These are phyloP conservation scores for Oncopodura yosiiana DNA, from an alignment of 1,140 invertebrate genomes.

Conservation along the genomic window DNA sequence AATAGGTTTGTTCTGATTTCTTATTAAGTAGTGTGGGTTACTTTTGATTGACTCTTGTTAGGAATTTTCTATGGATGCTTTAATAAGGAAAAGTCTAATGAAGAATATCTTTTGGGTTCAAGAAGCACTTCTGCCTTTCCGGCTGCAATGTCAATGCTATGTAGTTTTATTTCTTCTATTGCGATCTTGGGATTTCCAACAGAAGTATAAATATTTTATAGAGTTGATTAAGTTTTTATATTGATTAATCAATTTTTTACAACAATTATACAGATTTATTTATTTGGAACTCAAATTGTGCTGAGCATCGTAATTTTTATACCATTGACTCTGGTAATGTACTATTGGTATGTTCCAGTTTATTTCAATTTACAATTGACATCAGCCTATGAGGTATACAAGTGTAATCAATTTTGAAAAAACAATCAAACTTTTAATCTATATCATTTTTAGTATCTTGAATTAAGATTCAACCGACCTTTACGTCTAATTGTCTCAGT, in stretches of 20 bases:
- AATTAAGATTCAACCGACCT: slow-evolving; percentile 37
- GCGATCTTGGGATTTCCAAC: slow-evolving; percentile 47
- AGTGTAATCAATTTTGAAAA: neutral
- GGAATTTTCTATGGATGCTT: slow-evolving; percentile 70
- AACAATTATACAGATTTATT: slow-evolving; percentile 41
- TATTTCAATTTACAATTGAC: slow-evolving; percentile 45
- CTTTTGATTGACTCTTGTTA: no score
- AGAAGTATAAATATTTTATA: slow-evolving; percentile 47
- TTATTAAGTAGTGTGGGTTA: no score
- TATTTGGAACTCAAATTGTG: slow-evolving; percentile 39
- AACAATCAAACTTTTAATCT: neutral
- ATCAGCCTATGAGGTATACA: slow-evolving; percentile 71
- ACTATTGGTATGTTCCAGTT: slow-evolving; percentile 47
- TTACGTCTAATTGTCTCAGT: slow-evolving; percentile 37
- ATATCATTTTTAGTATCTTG: slow-evolving; percentile 42
- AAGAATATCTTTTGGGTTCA: slow-evolving; percentile 66
- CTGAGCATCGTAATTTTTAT: slow-evolving; percentile 38
- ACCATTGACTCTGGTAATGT: slow-evolving; percentile 40
- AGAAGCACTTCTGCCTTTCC: slow-evolving; percentile 64
- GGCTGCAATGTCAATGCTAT: slow-evolving; percentile 64
- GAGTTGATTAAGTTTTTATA: slow-evolving; percentile 45
- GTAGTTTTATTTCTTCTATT: slow-evolving; percentile 49
- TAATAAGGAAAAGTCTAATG: slow-evolving; percentile 58
- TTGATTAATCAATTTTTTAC: slow-evolving; percentile 44
- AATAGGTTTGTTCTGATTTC: no score